phyloP scores from a whole-genome alignment of 2,797 vertebrate species.

The Columba guinea region DNA sequence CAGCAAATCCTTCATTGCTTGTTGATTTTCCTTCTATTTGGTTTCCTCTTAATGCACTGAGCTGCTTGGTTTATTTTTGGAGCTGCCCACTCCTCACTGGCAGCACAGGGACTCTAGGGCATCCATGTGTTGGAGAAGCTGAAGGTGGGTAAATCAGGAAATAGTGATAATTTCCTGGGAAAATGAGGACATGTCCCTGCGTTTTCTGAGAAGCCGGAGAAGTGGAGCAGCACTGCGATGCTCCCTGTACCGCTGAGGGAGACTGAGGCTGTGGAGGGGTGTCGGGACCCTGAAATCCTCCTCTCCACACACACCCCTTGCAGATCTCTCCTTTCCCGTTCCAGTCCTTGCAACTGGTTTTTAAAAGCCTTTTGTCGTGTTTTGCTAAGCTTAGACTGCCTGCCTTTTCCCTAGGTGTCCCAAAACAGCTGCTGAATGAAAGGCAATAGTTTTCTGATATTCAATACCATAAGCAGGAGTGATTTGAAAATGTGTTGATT shows the following conservation, averaged over 20 bases:
- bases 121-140: not conserved
- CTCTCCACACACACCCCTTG: not conserved
- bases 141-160: not conserved
- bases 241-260: not conserved
- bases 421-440: slow-evolving; percentile 60
- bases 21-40: not conserved
- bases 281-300: not conserved
- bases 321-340: not conserved
- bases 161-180: not conserved
- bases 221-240: not conserved
- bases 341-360: not conserved
- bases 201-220: not conserved
- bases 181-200: not conserved
- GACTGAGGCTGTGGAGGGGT: not conserved
- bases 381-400: slow-evolving; percentile 8
- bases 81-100: not conserved
- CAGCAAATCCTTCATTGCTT: not conserved
- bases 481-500: slow-evolving; percentile 70
- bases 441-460: slow-evolving; percentile 63
- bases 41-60: not conserved
- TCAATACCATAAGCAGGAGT: slow-evolving; percentile 55
- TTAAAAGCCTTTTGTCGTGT: not conserved
- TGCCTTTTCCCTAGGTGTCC: slow-evolving; percentile 11
- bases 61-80: not conserved
- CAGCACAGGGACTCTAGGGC: not conserved